phyloP scores from a whole-genome alignment of 2,797 vertebrate genomes.

The Falco berigora region DNA sequence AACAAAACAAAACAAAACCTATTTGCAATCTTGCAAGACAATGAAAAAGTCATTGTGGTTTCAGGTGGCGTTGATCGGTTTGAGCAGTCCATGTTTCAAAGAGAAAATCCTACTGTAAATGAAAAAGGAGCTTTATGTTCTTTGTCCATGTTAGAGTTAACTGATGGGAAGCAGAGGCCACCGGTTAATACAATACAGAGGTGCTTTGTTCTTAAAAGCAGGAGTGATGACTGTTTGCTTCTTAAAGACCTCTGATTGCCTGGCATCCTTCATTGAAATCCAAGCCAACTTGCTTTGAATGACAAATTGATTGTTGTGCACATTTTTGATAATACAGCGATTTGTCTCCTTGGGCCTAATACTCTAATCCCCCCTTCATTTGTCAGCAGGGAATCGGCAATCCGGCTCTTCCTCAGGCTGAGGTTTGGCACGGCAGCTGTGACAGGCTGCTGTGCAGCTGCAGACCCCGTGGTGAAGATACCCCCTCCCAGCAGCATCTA shows the following conservation, averaged over 20 bases:
- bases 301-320: slow-evolving; percentile 8
- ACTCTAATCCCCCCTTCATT: not conserved
- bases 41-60: not conserved
- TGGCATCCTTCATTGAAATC: not conserved
- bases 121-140: not conserved
- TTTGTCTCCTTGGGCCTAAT: not conserved
- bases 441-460: not conserved
- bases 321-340: not conserved
- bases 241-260: slow-evolving; percentile 7
- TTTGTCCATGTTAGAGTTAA: not conserved
- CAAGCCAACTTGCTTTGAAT: not conserved
- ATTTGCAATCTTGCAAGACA: not conserved
- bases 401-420: not conserved
- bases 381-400: not conserved
- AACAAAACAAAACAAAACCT: not conserved
- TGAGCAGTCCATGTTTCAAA: not conserved
- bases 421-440: not conserved
- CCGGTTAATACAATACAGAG: not conserved
- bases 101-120: not conserved
- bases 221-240: not conserved
- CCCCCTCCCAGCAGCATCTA: not conserved
- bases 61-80: not conserved
- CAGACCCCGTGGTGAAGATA: not conserved
- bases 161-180: not conserved
- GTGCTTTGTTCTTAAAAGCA: not conserved